Base-by-base conservation (phyloP, 2,888 invertebrate species). In the Labia minor region DNA sequence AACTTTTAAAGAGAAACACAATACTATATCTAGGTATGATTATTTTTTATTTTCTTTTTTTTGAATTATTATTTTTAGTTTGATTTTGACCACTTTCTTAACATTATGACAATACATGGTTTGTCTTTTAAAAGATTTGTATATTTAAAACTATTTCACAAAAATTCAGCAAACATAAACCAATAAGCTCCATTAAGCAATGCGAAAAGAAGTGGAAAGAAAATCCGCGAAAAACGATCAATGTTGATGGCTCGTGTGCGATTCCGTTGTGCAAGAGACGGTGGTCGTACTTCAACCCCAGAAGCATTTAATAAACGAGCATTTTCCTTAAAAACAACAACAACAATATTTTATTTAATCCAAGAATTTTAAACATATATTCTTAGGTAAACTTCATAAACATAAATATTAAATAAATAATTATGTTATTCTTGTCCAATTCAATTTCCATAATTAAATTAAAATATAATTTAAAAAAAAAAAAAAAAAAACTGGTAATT, bases 151-250 rank as follows among this genome's bases (percentile, higher is more conserved):
- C 11, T 33, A 8, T 33, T 11, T 33, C 33, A 70, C 64, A 70
- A 65, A 62, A 69, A 88, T 75, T 87, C 85, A 67, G 86, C 86
- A 76, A 88, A 88, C 74, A 85, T 81, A 72, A 86, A 83, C 88
- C 88, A 88, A 74, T 88, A 88, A 70, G 85, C 84, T 70, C 81
- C 79, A 75, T 88, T 88, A 63, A 88, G 79, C 67, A 85, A 77
- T 67, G 86, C 80, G 73, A 88, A 88, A 63, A 87, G 79, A 65
- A 86, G 81, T 1, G 88, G 88, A 74, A 89, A 89, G 73, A 86
- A 84, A 65, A 87, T 81, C 62, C 88, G 79, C 1, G 88, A 88
- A 71, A 86, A 83, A 67, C 86, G 81, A 75, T 89, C 88, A 69
- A 89, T 86, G 74, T 86, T 85, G 69, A 89, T 82, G 49, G 88